Evolutionary conservation across 2,888 invertebrate genomes (phyloP).

Genomic region (Acrocyrtus sp.): DNA sequence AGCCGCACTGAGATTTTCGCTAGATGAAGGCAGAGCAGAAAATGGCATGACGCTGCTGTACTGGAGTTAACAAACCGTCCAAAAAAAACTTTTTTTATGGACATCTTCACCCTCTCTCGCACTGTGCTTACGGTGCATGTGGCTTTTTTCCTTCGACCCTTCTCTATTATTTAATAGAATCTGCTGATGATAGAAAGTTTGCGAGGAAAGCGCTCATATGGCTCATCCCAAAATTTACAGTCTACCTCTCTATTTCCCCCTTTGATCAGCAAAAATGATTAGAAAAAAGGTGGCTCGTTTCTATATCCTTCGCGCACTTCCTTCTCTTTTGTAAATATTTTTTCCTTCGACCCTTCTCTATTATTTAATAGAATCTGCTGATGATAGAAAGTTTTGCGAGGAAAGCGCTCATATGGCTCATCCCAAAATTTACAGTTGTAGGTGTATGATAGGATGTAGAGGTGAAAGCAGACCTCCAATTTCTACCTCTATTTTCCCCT

Average conservation of each 20-base stretch:
- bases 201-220: too few relatives aligned
- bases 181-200: background rate
- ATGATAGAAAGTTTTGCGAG: background rate
- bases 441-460: too few relatives aligned
- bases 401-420: too few relatives aligned
- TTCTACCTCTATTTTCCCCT: background rate
- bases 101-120: constrained; percentile 3
- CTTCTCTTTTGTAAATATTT: too few relatives aligned
- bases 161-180: background rate
- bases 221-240: too few relatives aligned
- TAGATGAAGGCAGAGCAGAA: background rate
- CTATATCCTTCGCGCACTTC: too few relatives aligned
- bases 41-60: too few relatives aligned
- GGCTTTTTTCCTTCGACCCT: background rate
- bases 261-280: background rate
- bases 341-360: background rate
- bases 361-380: background rate
- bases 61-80: background rate
- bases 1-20: background rate
- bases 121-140: background rate
- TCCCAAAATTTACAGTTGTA: too few relatives aligned
- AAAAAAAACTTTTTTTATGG: constrained; percentile 17
- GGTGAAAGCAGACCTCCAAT: background rate
- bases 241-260: background rate
- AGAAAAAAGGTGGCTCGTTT: background rate